phyloP scores from a whole-genome alignment of 1,140 invertebrate genomes.

The Drosophila persimilis region DNA sequence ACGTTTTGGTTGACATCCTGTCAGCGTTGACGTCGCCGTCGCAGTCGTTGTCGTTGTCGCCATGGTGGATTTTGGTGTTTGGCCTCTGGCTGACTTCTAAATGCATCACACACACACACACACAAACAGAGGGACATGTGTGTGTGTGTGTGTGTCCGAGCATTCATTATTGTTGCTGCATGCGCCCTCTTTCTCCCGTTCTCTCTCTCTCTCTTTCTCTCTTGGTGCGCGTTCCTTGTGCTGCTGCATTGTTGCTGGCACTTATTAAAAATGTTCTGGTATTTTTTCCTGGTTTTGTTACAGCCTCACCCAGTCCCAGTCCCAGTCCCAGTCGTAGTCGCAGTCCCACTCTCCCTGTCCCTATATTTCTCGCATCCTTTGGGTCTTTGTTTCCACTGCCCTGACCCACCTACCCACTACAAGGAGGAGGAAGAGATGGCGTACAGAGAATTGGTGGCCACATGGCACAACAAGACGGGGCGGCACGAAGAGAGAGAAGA shows the following conservation, averaged over 20 bases:
- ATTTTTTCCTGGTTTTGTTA: conserved; percentile 35
- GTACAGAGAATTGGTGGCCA: too few relatives aligned
- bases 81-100: conserved; percentile 56
- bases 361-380: conserved; percentile 39
- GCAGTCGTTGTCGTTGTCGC: not conserved
- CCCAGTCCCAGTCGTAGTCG: too few relatives aligned
- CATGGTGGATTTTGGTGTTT: conserved; percentile 43
- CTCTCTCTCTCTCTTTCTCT: conserved; percentile 11
- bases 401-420: conserved; percentile 2
- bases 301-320: conserved; percentile 1
- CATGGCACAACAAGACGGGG: not conserved
- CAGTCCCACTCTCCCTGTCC: too few relatives aligned
- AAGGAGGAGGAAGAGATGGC: too few relatives aligned
- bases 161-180: conserved; percentile 59
- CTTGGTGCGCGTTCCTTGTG: conserved; percentile 19
- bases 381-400: conserved; percentile 25
- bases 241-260: conserved; percentile 68
- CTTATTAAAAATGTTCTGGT: conserved; percentile 78
- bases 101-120: conserved; percentile 22
- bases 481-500: not conserved
- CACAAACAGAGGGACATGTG: conserved; percentile 8
- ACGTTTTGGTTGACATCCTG: conserved; percentile 61
- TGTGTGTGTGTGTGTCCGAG: conserved; percentile 19
- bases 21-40: conserved; percentile 36
- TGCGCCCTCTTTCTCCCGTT: conserved; percentile 32